These are phyloP conservation scores for Mormyrops attenuatus DNA, from an alignment of 2,797 vertebrate species.

Conservation along the genomic window DNA sequence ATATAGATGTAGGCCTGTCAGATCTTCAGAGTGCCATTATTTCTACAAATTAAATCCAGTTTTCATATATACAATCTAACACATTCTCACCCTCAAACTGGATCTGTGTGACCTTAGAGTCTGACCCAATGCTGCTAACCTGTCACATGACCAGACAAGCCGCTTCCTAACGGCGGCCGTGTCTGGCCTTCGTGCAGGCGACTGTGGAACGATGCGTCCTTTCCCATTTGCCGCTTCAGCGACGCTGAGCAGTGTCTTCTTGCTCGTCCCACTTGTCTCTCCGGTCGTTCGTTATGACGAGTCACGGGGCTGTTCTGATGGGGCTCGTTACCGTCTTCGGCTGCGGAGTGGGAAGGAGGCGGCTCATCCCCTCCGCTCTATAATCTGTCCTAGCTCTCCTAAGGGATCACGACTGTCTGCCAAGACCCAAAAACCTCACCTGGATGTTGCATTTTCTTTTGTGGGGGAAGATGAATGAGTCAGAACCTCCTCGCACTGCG, in stretches of 20 bases:
- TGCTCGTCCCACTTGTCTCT: slow-evolving; percentile 54
- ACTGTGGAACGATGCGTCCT: slow-evolving; percentile 37
- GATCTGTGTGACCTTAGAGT: background rate
- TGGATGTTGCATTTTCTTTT: slow-evolving; percentile 31
- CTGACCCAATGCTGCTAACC: background rate
- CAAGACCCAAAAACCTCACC: slow-evolving; percentile 47
- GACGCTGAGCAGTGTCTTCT: slow-evolving; percentile 51
- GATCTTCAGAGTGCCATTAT: background rate
- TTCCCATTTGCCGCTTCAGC: slow-evolving; percentile 49
- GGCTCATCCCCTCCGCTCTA: slow-evolving; percentile 44
- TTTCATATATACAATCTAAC: background rate
- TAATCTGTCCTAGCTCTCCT: slow-evolving; percentile 49
- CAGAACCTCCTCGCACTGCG: background rate
- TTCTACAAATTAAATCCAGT: background rate
- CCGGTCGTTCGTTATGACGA: slow-evolving; percentile 61
- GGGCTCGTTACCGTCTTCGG: slow-evolving; percentile 64
- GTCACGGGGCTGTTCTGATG: slow-evolving; percentile 58
- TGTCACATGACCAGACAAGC: background rate
- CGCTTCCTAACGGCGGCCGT: background rate
- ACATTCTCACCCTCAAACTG: background rate
- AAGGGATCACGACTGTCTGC: slow-evolving; percentile 44
- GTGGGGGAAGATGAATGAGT: slow-evolving; percentile 26
- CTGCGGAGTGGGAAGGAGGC: slow-evolving; percentile 44
- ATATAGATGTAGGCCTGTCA: background rate
- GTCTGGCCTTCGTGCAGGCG: background rate